Conservation (phyloP, 2,113 vertebrate species). For the Anhinga rufa region DNA sequence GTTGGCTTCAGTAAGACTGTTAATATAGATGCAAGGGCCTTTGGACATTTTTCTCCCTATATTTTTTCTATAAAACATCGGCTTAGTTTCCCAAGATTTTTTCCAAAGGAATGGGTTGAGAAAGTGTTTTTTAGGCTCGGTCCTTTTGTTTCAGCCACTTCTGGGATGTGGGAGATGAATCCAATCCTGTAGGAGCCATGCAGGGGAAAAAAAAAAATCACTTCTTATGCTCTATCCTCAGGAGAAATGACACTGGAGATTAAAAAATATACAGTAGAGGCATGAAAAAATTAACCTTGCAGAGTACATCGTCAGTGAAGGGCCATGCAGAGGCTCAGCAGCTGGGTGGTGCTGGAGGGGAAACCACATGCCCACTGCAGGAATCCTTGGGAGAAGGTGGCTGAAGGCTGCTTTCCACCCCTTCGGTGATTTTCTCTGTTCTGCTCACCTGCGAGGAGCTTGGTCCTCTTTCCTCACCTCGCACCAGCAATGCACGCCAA, state of each 20-base stretch:
- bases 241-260: not conserved
- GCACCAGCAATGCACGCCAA: not conserved
- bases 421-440: not conserved
- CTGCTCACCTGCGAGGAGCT: slow-evolving; percentile 1
- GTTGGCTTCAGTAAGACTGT: not conserved
- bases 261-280: not conserved
- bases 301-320: not conserved
- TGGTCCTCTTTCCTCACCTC: not conserved
- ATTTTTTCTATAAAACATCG: not conserved
- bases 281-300: not conserved
- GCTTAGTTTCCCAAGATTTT: not conserved
- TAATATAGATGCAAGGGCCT: not conserved
- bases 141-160: not conserved
- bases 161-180: not conserved
- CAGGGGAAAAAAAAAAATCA: not conserved
- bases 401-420: not conserved
- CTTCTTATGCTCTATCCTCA: not conserved
- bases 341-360: accelerated
- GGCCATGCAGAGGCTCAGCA: not conserved
- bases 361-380: accelerated
- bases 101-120: not conserved
- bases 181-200: not conserved
- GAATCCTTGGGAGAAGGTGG: not conserved
- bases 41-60: not conserved
- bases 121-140: not conserved